These are phyloP conservation scores for Epirrita christyi DNA, from an alignment of 2,888 invertebrate genomes.

Conservation along the genomic window DNA sequence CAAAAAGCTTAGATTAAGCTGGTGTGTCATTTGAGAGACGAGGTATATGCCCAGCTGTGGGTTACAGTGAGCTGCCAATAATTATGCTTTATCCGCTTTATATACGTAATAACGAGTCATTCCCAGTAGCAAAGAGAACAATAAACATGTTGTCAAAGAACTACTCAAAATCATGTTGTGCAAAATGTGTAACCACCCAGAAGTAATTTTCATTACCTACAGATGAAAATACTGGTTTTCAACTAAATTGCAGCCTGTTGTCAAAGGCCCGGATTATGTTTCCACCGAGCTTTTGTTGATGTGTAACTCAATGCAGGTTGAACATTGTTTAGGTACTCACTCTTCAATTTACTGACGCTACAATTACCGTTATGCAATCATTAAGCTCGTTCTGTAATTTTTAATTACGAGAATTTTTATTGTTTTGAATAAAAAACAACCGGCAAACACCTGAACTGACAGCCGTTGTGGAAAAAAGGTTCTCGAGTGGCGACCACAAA, in stretches of 20 bases:
- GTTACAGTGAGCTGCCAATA: no score
- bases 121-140: no score
- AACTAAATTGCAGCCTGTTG: conserved; percentile 2
- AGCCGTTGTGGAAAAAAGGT: no score
- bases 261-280: not conserved
- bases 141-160: not conserved
- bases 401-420: no score
- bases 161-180: not conserved
- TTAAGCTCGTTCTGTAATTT: not conserved
- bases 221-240: not conserved
- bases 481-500: no score
- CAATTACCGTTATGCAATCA: not conserved
- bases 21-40: no score
- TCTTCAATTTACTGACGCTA: not conserved
- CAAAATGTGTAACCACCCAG: not conserved
- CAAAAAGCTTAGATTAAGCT: no score
- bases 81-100: no score
- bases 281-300: not conserved
- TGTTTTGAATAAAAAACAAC: no score
- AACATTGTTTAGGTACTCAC: not conserved
- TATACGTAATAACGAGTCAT: no score
- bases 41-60: no score
- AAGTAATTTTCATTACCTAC: not conserved
- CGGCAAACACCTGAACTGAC: no score
- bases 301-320: not conserved